phyloP scores from a whole-genome alignment of 1,140 invertebrate genomes.

The Papilio polytes region DNA sequence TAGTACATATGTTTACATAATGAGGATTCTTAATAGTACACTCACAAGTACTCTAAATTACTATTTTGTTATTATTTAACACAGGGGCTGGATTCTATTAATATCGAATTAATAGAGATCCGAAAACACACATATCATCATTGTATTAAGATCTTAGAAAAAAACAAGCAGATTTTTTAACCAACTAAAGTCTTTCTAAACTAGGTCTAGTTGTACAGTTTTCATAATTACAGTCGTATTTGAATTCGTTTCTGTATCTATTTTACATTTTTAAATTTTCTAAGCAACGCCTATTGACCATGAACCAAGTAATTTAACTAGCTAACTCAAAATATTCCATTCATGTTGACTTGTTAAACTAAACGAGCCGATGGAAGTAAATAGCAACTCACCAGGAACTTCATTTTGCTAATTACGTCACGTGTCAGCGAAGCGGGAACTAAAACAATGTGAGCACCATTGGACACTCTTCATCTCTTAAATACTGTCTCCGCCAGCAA shows the following conservation, averaged over 20 bases:
- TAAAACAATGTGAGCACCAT: not conserved
- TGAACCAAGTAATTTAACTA: not conserved
- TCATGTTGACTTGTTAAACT: not conserved
- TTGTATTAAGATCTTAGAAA: no score
- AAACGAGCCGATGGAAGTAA: not conserved
- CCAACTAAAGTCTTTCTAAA: no score
- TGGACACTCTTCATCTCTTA: not conserved
- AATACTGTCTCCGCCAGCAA: not conserved
- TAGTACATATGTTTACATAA: not conserved
- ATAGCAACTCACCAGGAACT: conserved; percentile 49
- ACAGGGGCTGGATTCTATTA: not conserved
- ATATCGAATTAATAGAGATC: not conserved
- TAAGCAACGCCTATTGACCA: not conserved
- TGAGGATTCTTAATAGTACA: not conserved
- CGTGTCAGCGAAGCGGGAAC: not conserved
- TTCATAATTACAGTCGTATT: no score
- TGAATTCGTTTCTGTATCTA: no score
- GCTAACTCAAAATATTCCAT: not conserved
- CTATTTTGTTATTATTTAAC: not conserved
- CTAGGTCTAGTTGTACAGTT: no score
- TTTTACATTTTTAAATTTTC: no score
- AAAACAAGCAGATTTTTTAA: no score
- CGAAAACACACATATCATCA: no score
- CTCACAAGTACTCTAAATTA: not conserved
- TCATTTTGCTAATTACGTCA: conserved; percentile 44